Evolutionary conservation across 2,113 vertebrate genomes (phyloP), one percentile per base, ranked within the genome.

Genomic region (Oenanthe melanoleuca): DNA sequence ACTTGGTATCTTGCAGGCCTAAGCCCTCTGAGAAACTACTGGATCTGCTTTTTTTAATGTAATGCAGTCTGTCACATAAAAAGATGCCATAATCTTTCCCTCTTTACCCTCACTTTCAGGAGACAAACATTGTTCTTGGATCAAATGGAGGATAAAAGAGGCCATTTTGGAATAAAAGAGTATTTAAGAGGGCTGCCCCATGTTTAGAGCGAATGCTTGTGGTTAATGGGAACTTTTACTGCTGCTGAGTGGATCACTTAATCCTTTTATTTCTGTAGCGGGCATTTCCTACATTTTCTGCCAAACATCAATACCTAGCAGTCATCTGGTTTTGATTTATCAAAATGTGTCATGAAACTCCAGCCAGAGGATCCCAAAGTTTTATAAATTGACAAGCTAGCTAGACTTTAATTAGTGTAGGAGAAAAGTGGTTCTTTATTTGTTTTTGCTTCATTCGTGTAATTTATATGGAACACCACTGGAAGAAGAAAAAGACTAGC

Each of bases 321-420:
- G 74, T 93, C 96, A 95, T 97, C 97, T 98, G 96, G 15, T 97
- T 97, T 93, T 92, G 60, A 90, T 97, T 97, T 96, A 89, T 83
- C 70, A 88, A 89, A 97, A 80, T 92, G 88, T 97, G 91, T 94
- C 37, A 31, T 67, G 82, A 96, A 93, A 94, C 77, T 91, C 69
- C 81, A 94, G 89, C 85, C 81, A 93, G 89, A 73, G 86, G 88
- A 95, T 96, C 84, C 88, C 86, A 78, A 97, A 86, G 66, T 95
- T 97, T 90, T 82, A 71, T 96, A 96, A 96, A 96, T 90, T 93
- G 94, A 95, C 95, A 95, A 95, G 95, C 80, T 95, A 88, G 92
- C 94, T 95, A 67, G 71, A 79, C 91, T 92, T 96, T 97, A 95
- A 97, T 98, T 97, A 97, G 90, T 93, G 65, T 80, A 92, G 93